phyloP scores from a whole-genome alignment of 1,140 invertebrate genomes.

The Daktulosphaira vitifoliae region DNA sequence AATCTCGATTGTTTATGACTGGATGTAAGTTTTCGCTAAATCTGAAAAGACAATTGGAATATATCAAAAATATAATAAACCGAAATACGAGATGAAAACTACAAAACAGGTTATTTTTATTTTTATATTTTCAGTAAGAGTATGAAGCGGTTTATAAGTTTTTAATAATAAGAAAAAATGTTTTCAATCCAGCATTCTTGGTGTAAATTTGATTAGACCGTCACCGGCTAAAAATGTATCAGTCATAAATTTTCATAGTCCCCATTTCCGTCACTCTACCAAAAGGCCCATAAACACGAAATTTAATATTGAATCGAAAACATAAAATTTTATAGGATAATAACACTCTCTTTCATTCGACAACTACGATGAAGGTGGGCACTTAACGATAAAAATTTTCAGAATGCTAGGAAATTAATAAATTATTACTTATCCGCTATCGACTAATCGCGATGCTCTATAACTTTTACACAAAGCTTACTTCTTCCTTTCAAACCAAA shows the following conservation, averaged over 20 bases:
- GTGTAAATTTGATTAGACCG: neutral
- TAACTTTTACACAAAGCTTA: too few species aligned
- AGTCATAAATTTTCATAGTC: neutral
- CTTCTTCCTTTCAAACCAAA: too few species aligned
- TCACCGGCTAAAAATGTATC: conserved; percentile 1
- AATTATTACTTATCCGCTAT: neutral
- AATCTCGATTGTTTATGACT: too few species aligned
- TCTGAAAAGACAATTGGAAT: too few species aligned
- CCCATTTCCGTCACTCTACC: conserved; percentile 1
- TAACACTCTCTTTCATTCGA: neutral
- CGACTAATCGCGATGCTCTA: too few species aligned
- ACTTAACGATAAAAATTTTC: conserved; percentile 2
- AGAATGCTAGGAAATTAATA: neutral
- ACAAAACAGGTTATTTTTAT: too few species aligned
- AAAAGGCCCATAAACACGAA: neutral
- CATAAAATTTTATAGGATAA: conserved; percentile 17
- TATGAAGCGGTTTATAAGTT: too few species aligned
- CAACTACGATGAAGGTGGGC: neutral
- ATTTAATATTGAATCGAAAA: conserved; percentile 16
- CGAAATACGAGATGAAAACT: too few species aligned
- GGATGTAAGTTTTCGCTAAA: too few species aligned
- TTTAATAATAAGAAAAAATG: neutral
- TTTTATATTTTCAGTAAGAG: too few species aligned
- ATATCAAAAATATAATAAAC: too few species aligned
- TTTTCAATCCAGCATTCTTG: neutral